phyloP scores from a whole-genome alignment of 2,113 vertebrate genomes.

The Menura novaehollandiae region DNA sequence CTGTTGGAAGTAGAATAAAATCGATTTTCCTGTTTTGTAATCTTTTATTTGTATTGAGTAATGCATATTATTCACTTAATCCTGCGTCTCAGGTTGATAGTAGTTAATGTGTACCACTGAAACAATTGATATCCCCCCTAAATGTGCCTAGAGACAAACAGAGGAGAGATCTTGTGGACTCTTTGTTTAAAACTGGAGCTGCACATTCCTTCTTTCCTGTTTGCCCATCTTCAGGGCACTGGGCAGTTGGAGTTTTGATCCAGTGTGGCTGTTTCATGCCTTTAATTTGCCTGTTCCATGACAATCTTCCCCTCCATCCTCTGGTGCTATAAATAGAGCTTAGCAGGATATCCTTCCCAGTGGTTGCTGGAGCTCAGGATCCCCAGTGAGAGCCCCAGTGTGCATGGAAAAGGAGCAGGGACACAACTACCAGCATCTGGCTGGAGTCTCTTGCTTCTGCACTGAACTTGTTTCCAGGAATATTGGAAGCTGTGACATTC shows the following conservation, averaged over 20 bases:
- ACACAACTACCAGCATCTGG: neutral
- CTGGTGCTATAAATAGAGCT: slow-evolving; percentile 23
- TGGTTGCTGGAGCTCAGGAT: neutral
- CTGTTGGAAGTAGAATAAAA: neutral
- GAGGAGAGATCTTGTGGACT: neutral
- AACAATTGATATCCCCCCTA: neutral
- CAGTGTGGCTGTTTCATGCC: neutral
- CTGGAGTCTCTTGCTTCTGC: neutral
- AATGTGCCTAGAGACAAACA: neutral
- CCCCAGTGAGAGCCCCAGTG: neutral
- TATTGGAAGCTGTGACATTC: neutral
- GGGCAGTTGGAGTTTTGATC: neutral
- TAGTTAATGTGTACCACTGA: neutral
- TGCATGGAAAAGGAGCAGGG: neutral
- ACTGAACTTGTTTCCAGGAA: neutral
- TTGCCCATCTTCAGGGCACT: neutral
- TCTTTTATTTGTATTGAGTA: slow-evolving; percentile 2
- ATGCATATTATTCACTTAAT: neutral
- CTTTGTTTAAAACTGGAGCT: neutral
- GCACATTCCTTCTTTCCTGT: neutral
- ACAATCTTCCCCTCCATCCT: neutral
- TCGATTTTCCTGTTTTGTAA: slow-evolving; percentile 27
- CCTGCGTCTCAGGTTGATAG: neutral
- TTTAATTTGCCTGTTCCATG: neutral
- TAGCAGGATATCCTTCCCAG: slow-evolving; percentile 20